These are phyloP conservation scores for Microtus obscurus DNA, from an alignment of 2,797 vertebrate genomes.

Conservation along the genomic window DNA sequence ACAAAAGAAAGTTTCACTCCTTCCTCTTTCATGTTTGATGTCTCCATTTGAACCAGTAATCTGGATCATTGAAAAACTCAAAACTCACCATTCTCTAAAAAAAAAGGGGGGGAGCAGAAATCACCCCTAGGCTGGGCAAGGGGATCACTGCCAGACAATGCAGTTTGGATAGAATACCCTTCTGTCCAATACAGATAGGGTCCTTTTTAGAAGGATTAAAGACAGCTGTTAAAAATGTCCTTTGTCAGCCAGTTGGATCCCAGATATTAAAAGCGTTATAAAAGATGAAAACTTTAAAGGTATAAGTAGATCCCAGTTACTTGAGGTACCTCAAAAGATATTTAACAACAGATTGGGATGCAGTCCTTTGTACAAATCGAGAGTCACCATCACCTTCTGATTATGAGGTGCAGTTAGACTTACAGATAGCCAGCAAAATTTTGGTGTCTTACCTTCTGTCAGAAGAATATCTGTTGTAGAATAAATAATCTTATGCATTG, in stretches of 20 bases:
- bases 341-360: not conserved
- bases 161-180: not conserved
- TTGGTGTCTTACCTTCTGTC: not conserved
- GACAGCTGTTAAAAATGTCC: not conserved
- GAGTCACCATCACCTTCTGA: not conserved
- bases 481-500: not conserved
- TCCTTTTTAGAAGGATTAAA: not conserved
- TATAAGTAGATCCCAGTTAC: not conserved
- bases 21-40: not conserved
- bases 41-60: not conserved
- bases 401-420: not conserved
- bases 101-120: not conserved
- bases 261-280: not conserved
- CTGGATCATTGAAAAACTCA: not conserved
- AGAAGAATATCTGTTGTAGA: not conserved
- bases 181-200: not conserved
- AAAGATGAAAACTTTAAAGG: not conserved
- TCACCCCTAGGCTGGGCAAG: not conserved
- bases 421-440: not conserved
- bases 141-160: not conserved
- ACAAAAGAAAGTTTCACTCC: not conserved
- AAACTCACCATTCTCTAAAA: not conserved
- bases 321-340: not conserved
- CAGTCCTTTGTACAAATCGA: too few relatives aligned
- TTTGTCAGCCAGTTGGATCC: not conserved